Conservation (phyloP, 2,797 vertebrate species). For the Liparis tanakae region DNA sequence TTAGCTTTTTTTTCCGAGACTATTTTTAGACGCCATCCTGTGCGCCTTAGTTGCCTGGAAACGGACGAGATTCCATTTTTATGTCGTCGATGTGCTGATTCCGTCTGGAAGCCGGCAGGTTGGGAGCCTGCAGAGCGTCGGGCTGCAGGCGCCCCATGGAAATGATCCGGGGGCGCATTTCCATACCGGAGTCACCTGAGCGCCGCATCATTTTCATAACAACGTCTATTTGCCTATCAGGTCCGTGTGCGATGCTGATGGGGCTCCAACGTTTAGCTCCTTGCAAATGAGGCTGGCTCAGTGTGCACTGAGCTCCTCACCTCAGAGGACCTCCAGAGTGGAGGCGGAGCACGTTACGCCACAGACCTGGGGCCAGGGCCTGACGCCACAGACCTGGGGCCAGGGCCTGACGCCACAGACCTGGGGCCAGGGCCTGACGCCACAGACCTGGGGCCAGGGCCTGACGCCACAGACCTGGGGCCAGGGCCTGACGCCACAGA, state of each 20-base stretch:
- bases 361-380: too few species aligned
- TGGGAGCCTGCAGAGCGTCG: conserved; percentile 35
- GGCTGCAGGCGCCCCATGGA: conserved; percentile 11
- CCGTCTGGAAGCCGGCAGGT: conserved; percentile 38
- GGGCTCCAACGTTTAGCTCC: conserved; percentile 4
- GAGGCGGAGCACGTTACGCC: too few species aligned
- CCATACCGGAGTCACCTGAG: conserved; percentile 31
- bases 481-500: too few species aligned
- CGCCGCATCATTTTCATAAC: conserved; percentile 51
- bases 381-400: too few species aligned
- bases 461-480: too few species aligned
- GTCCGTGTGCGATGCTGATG: background rate
- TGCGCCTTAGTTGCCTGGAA: conserved; percentile 77
- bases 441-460: too few species aligned
- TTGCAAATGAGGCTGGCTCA: conserved; percentile 30
- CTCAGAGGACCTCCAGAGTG: too few species aligned
- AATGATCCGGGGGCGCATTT: conserved; percentile 43
- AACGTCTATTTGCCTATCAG: conserved; percentile 32
- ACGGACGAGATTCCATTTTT: conserved; percentile 36
- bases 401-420: too few species aligned
- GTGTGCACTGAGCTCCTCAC: background rate
- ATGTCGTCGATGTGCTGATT: conserved; percentile 43
- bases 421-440: too few species aligned
- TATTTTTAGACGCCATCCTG: conserved; percentile 73
- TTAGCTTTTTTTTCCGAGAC: conserved; percentile 53